Evolutionary conservation across 2,113 vertebrate genomes (phyloP), one percentile per base, ranked within the genome.

Genomic region (Tachysurus fulvidraco): DNA sequence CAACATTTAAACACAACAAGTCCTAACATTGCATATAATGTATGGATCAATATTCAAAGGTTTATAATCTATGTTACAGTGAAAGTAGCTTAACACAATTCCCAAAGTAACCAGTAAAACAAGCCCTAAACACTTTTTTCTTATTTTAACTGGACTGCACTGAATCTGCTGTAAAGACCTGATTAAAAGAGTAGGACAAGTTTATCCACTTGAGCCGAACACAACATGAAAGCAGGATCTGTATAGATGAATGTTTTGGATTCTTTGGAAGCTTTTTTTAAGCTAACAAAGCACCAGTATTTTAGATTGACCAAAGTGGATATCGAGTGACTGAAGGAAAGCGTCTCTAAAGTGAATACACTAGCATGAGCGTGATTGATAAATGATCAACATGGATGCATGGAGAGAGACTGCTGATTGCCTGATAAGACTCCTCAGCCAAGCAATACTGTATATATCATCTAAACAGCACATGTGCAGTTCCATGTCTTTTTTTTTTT

Each of bases 241-340:
- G 85, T 91, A 89, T 91, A 21, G 60, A 92, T 90, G 88, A 85
- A 89, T 89, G 88, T 90, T 89, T 93, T 82, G 85, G 85, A 91
- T 90, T 87, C 90, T 90, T 93, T 83, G 86, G 85, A 91, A 89
- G 87, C 90, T 76, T 57, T 88, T 50, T 71, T 86, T 59, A 88
- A 88, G 60, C 81, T 83, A 85, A 85, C 85, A 74, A 16, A 30
- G 90, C 74, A 62, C 85, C 85, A 71, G 69, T 87, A 81, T 89
- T 54, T 81, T 23, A 83, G 52, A 30, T 44, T 9, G n/a, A 23
- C 1, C 73, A 62, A 69, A 86, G 83, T 86, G 81, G 54, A 65
- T n/a, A 50, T 14, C 73, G 74, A 85, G 89, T 85, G 46, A 54
- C 14, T 54, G 25, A 46, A 67, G 23, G 14, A 60, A 59, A 55